A percentile compares a stretch with the other conserved stretches of the same genome.
These are phyloP conservation scores for Agrypnus murinus DNA, from an alignment of 2,888 invertebrate species.

Conservation along the genomic window DNA sequence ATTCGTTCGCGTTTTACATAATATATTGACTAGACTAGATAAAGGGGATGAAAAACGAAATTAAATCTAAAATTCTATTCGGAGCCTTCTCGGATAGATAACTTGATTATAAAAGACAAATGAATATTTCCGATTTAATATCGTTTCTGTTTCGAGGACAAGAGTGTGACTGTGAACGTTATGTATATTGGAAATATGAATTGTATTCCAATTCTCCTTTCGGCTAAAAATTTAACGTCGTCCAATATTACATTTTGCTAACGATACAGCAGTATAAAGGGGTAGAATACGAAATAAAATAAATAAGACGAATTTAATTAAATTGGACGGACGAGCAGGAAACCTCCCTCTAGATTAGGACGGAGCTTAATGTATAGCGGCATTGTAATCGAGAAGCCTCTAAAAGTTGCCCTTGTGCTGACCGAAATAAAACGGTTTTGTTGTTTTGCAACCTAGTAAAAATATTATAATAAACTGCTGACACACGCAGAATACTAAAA, in stretches of 20 bases:
- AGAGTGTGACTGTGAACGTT: too few relatives aligned
- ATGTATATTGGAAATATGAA: too few relatives aligned
- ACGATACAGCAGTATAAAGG: constrained; percentile 35
- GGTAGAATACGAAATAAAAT: constrained; percentile 47
- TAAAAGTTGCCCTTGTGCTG: constrained; percentile 35
- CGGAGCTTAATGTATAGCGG: constrained; percentile 43
- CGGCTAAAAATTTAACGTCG: constrained; percentile 27
- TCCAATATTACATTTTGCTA: constrained; percentile 32
- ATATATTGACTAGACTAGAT: constrained; percentile 12
- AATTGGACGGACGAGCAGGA: constrained; percentile 46
- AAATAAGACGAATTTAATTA: constrained; percentile 50
- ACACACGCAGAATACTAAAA: constrained; percentile 7
- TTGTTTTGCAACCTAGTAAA: constrained; percentile 23
- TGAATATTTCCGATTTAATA: too few relatives aligned
- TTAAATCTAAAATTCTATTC: too few relatives aligned
- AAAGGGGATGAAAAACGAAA: background rate
- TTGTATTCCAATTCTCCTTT: background rate
- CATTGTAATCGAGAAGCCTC: constrained; percentile 40
- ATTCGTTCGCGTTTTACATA: constrained; percentile 19
- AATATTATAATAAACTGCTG: constrained; percentile 30
- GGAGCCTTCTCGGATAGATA: too few relatives aligned
- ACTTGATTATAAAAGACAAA: too few relatives aligned
- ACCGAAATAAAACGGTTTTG: constrained; percentile 34
- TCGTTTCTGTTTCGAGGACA: too few relatives aligned
- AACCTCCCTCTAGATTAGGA: constrained; percentile 47